Evolutionary conservation across 2,888 invertebrate species (phyloP).

Genomic region (Drosophila limbata): DNA sequence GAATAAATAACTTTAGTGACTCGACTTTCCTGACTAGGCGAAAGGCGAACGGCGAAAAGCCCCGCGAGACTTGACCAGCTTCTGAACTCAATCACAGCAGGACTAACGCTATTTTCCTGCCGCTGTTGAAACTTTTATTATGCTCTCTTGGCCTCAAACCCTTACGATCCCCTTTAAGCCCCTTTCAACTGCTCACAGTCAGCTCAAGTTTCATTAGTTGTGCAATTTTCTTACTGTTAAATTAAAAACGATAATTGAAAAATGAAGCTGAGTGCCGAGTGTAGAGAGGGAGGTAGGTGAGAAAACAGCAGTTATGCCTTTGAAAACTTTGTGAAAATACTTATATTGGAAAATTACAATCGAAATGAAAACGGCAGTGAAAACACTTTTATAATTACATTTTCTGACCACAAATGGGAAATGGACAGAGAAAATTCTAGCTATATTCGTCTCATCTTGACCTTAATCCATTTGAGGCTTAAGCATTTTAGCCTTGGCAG

Average conservation of each 20-base stretch:
- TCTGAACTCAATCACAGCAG: conserved; percentile 79
- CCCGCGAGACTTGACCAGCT: conserved; percentile 73
- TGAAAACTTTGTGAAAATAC: conserved; percentile 59
- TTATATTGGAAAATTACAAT: conserved; percentile 73
- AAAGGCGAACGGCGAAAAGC: not conserved
- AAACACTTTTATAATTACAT: conserved; percentile 71
- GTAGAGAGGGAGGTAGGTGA: too few relatives aligned
- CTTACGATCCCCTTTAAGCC: conserved; percentile 3
- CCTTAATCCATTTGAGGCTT: conserved; percentile 21
- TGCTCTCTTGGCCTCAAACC: conserved; percentile 41
- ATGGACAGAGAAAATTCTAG: not conserved
- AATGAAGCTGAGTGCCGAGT: conserved; percentile 49
- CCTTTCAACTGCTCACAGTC: conserved; percentile 16
- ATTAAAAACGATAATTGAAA: conserved; percentile 83
- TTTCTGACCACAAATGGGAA: conserved; percentile 38
- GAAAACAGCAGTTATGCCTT: too few relatives aligned
- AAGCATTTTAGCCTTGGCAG: conserved; percentile 17
- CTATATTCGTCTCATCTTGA: not conserved
- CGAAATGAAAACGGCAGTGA: conserved; percentile 48
- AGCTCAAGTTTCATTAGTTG: conserved; percentile 74
- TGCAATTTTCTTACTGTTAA: conserved; percentile 76
- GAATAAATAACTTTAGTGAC: conserved; percentile 61
- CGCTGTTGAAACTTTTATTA: conserved; percentile 70
- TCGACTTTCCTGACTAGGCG: conserved; percentile 25
- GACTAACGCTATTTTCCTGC: conserved; percentile 64